These are phyloP conservation scores for Lacerta agilis DNA, from an alignment of 2,797 vertebrate species.

Conservation along the genomic window DNA sequence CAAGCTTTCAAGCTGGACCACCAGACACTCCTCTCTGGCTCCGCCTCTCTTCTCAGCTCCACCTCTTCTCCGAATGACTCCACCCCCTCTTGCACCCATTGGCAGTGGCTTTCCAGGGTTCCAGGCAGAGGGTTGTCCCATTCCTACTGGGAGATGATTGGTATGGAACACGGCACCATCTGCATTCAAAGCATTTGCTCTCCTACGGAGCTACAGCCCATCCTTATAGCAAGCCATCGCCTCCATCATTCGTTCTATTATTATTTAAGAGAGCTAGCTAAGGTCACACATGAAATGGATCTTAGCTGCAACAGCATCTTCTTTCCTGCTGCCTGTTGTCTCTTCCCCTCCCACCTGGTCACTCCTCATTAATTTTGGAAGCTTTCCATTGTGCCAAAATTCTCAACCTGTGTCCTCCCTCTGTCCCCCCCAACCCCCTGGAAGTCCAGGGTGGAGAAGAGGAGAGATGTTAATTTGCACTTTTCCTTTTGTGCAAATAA, in stretches of 20 bases:
- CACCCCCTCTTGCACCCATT: too few relatives aligned
- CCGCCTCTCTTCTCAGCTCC: too few relatives aligned
- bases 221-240: not conserved
- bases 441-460: not conserved
- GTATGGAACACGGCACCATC: not conserved
- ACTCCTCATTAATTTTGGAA: constrained; percentile 29
- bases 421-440: constrained; percentile 3
- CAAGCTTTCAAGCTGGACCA: not conserved
- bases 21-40: too few relatives aligned
- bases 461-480: constrained; percentile 70
- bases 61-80: too few relatives aligned
- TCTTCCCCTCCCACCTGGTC: not conserved
- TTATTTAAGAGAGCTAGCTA: not conserved
- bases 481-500: constrained; percentile 70
- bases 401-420: not conserved
- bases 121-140: not conserved
- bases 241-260: not conserved
- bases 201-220: not conserved
- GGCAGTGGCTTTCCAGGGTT: not conserved
- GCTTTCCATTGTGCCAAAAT: not conserved
- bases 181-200: too few relatives aligned
- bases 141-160: not conserved
- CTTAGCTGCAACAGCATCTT: not conserved
- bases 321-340: not conserved
- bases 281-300: not conserved